A percentile compares a stretch with the other conserved stretches of the same genome.
These are phyloP conservation scores for Brachycybe producta DNA, from an alignment of 2,888 invertebrate genomes.

Conservation along the genomic window DNA sequence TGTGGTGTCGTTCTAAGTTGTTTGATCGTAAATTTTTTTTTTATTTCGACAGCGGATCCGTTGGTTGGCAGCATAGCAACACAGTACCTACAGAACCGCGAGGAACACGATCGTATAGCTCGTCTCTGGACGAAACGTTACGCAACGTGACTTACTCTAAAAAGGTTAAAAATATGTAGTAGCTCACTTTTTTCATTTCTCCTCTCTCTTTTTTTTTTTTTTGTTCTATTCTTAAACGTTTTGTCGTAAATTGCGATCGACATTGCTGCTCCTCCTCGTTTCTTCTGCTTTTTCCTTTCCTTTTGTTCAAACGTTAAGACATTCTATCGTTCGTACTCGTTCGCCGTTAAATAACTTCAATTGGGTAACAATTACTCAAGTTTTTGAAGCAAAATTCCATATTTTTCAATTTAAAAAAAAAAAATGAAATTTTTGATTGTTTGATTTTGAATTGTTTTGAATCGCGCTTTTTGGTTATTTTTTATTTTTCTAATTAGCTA, in stretches of 20 bases:
- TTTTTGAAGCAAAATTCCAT: too few species aligned
- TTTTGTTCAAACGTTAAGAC: too few species aligned
- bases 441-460: too few species aligned
- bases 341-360: too few species aligned
- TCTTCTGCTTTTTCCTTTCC: background rate
- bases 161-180: background rate
- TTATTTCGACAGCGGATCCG: constrained; percentile 63
- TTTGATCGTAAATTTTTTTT: too few species aligned
- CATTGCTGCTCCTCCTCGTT: constrained; percentile 3
- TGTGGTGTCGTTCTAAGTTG: too few species aligned
- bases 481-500: too few species aligned
- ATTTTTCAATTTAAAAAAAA: too few species aligned
- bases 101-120: constrained; percentile 95
- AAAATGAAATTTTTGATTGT: too few species aligned
- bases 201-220: background rate
- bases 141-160: constrained; percentile 67
- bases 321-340: too few species aligned
- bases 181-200: background rate
- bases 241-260: constrained; percentile 4
- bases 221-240: background rate
- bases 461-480: too few species aligned
- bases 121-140: constrained; percentile 97
- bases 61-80: constrained; percentile 95
- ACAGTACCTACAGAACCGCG: constrained; percentile 92
- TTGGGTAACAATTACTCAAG: too few species aligned